Conservation (phyloP, 2,888 invertebrate genomes). For the Acleris emargana region DNA sequence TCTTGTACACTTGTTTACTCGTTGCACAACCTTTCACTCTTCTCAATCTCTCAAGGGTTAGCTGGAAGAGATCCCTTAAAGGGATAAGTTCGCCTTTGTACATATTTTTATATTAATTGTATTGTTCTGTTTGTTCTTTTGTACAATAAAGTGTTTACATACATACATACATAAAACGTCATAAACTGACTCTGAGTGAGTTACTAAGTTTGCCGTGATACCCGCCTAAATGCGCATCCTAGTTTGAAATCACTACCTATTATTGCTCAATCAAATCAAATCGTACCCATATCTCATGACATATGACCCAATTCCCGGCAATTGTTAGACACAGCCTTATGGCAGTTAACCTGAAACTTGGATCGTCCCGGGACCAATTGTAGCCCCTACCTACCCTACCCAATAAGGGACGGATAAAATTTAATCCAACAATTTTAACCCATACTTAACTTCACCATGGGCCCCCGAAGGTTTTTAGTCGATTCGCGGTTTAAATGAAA, state of each 20-base stretch:
- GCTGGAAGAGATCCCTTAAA: no score
- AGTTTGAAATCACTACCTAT: background rate
- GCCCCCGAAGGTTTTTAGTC: constrained; percentile 38
- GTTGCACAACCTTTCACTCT: no score
- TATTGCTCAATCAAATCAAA: constrained; percentile 21
- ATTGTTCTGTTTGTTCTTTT: no score
- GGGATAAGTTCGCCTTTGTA: no score
- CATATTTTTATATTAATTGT: no score
- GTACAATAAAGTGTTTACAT: no score
- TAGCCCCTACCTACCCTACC: constrained; percentile 49
- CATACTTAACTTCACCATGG: constrained; percentile 60
- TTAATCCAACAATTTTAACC: constrained; percentile 78
- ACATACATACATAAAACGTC: no score
- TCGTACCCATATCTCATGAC: constrained; percentile 37
- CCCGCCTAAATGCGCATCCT: background rate
- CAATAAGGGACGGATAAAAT: constrained; percentile 70
- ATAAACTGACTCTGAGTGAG: no score
- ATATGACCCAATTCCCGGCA: constrained; percentile 63
- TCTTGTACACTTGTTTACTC: no score
- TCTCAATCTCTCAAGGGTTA: no score
- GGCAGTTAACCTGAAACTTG: constrained; percentile 67
- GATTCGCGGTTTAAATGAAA: constrained; percentile 58
- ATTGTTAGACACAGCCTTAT: constrained; percentile 52
- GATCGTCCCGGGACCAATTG: constrained; percentile 73
- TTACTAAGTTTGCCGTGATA: background rate